Percentiles rank a stretch among this genome's conserved stretches.
phyloP scores from a whole-genome alignment of 2,113 vertebrate genomes.

The Panthera uncia region DNA sequence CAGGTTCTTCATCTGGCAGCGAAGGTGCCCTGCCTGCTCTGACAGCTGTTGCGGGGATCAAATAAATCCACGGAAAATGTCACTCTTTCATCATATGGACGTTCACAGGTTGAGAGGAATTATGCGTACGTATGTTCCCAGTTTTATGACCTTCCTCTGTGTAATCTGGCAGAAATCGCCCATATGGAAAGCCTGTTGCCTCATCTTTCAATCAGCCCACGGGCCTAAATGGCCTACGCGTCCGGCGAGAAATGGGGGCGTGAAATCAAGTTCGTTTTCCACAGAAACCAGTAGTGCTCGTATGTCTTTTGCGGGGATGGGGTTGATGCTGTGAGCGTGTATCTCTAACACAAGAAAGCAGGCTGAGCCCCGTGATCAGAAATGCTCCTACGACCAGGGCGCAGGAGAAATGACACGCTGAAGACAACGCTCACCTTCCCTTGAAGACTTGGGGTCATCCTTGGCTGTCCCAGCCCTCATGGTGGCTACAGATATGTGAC shows the following conservation, averaged over 20 bases:
- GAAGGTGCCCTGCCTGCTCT: fast-evolving
- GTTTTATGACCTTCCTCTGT: background rate
- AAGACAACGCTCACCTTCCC: background rate
- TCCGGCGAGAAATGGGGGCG: background rate
- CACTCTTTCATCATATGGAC: fast-evolving
- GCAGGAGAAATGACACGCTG: background rate
- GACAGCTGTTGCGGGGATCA: background rate
- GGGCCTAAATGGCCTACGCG: background rate
- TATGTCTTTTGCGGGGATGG: background rate
- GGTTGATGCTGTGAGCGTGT: fast-evolving
- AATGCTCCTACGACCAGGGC: fast-evolving
- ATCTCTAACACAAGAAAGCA: too few relatives aligned
- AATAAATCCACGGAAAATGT: fast-evolving
- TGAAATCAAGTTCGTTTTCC: background rate
- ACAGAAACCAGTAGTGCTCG: fast-evolving
- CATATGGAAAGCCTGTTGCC: background rate
- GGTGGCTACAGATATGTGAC: background rate
- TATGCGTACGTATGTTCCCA: fast-evolving
- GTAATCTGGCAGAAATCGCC: background rate
- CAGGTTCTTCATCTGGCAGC: background rate
- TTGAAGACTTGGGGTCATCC: background rate
- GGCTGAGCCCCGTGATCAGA: fast-evolving
- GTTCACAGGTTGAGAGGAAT: background rate
- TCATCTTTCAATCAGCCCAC: background rate
- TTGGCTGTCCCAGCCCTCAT: background rate